Evolutionary conservation across 2,888 invertebrate genomes (phyloP), one percentile per base, ranked within the genome.

Genomic region (Chouioia cunea): DNA sequence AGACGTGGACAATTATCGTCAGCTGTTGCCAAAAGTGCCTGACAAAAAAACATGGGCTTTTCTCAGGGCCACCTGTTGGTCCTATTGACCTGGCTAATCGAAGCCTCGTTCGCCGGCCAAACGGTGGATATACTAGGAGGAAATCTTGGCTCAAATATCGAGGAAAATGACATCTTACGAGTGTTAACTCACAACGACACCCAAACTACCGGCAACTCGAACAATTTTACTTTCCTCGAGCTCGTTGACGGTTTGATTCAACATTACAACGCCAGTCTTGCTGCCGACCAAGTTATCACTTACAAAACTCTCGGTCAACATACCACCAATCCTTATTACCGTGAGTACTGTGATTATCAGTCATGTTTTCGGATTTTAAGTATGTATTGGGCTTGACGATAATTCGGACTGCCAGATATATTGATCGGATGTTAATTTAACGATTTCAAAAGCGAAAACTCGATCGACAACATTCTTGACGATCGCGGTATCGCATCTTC

Each of bases 211-310:
- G 12, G 48, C 4, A 63, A 70, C 4, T 70, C 77, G 6, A 79
- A 81, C 14, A 84, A 83, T 71, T 80, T 79, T 57, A 83, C 83
- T 3, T 74, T 83, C 52, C 74, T 80, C 46, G 79, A 83, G 46
- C 73, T 84, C 1, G 78, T 83, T 16, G 74, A 66, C 14, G 74
- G 63, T 50, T 65, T 79, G 14, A 67, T 67, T 3, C 73, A 75
- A 12, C 78, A 71, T 12, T 59, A 73, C 20, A 66, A 76, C 48
- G 71, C 71, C 20, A 64, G 16, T 16, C 18, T n/a, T 6, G 4
- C 12, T 15, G 2, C 20, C 15, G 56, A 53, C 8, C 43, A 20
- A 4, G 46, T 54, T 68, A 18, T 56, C 59, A 56, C 23, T 68
- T 48, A 77, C 75, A 76, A 75, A 56, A 0, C 68, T 46, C 2